Conservation (phyloP, 2,113 vertebrate species). For the Stomatorhinus ivindoensis region DNA sequence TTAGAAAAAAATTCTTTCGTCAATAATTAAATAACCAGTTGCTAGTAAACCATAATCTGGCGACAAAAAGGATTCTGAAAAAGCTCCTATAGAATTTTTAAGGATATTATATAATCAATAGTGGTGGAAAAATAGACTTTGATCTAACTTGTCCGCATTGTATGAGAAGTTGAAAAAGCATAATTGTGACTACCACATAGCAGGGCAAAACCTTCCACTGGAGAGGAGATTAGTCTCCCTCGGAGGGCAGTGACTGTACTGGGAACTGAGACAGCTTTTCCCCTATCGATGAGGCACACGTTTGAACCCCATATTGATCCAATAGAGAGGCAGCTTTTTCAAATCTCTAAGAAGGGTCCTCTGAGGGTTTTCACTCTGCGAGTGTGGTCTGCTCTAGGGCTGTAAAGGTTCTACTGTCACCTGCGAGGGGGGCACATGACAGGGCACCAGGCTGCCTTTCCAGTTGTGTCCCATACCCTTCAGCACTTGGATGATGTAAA, state of each 20-base stretch:
- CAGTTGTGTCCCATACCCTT: background rate
- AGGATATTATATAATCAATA: background rate
- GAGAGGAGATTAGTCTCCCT: constrained; percentile 9
- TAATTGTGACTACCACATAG: constrained; percentile 8
- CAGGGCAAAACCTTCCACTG: background rate
- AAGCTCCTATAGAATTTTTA: background rate
- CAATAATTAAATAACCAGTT: background rate
- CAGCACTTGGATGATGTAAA: background rate
- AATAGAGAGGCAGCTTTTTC: constrained; percentile 1
- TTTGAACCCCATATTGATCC: constrained; percentile 10
- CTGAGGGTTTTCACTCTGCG: background rate
- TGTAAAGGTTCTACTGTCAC: background rate
- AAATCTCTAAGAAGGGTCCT: constrained; percentile 17
- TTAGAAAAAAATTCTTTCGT: background rate
- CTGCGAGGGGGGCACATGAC: background rate
- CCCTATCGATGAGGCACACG: background rate
- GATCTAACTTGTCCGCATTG: background rate
- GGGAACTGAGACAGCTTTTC: constrained; percentile 8
- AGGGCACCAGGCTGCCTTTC: background rate
- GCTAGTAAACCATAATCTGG: background rate
- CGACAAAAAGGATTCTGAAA: background rate
- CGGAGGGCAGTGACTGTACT: background rate
- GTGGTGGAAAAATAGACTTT: constrained; percentile 11
- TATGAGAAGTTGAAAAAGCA: constrained; percentile 11
- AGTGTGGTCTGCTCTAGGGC: background rate